phyloP scores from a whole-genome alignment of 2,888 invertebrate species.

The Listrodromus nycthemerus region DNA sequence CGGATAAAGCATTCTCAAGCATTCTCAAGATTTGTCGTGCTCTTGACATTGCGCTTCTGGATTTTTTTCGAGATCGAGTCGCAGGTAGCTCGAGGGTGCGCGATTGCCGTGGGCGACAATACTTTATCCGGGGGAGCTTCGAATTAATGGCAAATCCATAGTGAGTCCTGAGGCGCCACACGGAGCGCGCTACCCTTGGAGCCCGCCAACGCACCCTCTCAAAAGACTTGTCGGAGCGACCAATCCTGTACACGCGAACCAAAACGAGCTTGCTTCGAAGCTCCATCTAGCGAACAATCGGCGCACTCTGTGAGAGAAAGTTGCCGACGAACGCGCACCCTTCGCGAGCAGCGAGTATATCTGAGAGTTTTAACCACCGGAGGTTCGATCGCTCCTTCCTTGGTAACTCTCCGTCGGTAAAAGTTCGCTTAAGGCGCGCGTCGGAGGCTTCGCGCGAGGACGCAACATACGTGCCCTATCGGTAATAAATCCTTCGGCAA shows the following conservation, averaged over 20 bases:
- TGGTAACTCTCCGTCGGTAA: constrained; percentile 62
- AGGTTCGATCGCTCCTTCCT: constrained; percentile 26
- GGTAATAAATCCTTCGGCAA: constrained; percentile 45
- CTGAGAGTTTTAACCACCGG: constrained; percentile 63
- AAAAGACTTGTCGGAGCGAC: constrained; percentile 38
- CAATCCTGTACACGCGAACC: constrained; percentile 29
- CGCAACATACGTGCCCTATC: constrained; percentile 22
- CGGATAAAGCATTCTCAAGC: no score
- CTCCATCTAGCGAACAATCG: constrained; percentile 72
- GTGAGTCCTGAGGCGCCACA: constrained; percentile 71
- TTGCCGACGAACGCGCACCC: constrained; percentile 54
- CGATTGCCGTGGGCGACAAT: constrained; percentile 75
- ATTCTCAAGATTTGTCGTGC: no score
- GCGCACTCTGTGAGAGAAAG: constrained; percentile 57
- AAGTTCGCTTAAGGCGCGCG: not conserved
- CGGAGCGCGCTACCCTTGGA: constrained; percentile 69
- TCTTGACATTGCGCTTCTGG: constrained; percentile 15
- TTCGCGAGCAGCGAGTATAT: not conserved
- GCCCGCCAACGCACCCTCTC: constrained; percentile 62
- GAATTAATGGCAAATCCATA: constrained; percentile 83
- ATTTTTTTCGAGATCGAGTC: constrained; percentile 59
- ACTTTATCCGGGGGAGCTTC: constrained; percentile 74
- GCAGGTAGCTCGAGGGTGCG: constrained; percentile 71
- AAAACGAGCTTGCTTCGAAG: constrained; percentile 58
- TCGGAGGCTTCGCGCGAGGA: not conserved